A percentile compares a stretch with the other conserved stretches of the same genome.
Evolutionary conservation across 2,113 vertebrate genomes (phyloP).

Genomic region (rat (Rattus norvegicus)): DNA sequence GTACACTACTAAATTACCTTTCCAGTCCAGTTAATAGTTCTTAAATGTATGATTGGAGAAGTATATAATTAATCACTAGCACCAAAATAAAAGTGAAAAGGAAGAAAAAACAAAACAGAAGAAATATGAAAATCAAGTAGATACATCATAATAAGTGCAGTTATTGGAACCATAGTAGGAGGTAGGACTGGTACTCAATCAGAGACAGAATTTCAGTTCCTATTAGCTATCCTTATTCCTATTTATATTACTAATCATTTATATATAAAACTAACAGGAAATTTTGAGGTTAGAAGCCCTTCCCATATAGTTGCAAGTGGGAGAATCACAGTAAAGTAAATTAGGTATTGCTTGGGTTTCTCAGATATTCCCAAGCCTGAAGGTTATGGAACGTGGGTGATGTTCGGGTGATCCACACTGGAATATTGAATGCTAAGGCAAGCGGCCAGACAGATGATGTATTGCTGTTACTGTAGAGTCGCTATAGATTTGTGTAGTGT

Average conservation of each 20-base stretch:
- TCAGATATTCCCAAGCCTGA: background rate
- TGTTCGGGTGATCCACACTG: background rate
- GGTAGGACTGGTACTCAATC: background rate
- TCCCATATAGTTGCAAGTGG: background rate
- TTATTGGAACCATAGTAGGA: background rate
- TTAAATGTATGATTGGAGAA: conserved; percentile 27
- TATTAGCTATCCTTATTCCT: background rate
- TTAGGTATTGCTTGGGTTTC: background rate
- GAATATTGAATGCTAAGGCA: background rate
- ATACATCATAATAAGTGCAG: background rate
- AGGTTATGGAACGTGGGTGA: background rate
- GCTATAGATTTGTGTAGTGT: background rate
- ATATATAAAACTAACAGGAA: background rate
- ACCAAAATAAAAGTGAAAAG: background rate
- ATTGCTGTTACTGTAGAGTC: background rate
- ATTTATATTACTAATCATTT: background rate
- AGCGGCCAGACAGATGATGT: background rate
- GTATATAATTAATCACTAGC: background rate
- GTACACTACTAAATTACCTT: background rate
- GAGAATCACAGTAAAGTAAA: background rate
- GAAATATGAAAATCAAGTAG: conserved; percentile 15
- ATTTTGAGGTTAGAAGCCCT: conserved; percentile 1
- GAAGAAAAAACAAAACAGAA: background rate
- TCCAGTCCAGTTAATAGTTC: background rate
- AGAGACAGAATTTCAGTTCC: background rate